phyloP scores from a whole-genome alignment of 2,797 vertebrate genomes.

The Hippocampus kuda region DNA sequence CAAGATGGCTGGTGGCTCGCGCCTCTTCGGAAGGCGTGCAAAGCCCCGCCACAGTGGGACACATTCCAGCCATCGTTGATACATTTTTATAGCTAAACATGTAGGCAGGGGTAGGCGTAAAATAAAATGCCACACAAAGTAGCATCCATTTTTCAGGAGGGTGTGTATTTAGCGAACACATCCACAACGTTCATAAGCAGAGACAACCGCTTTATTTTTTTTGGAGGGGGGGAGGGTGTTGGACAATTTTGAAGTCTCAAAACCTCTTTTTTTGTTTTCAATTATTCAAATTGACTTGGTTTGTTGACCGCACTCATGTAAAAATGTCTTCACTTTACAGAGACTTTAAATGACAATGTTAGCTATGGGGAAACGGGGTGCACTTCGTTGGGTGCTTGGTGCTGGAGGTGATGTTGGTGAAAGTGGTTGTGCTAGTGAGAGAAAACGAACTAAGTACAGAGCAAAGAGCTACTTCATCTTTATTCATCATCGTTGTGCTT shows the following conservation, averaged over 20 bases:
- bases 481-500: constrained; percentile 72
- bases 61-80: too few relatives aligned
- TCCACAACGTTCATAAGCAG: too few relatives aligned
- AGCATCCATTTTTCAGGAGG: too few relatives aligned
- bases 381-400: neutral
- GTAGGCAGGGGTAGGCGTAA: too few relatives aligned
- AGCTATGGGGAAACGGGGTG: neutral
- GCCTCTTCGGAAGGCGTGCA: too few relatives aligned
- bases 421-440: constrained; percentile 18
- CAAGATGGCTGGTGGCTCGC: too few relatives aligned
- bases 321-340: constrained; percentile 18
- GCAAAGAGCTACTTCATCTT: constrained; percentile 63
- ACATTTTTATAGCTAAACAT: too few relatives aligned
- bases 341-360: neutral
- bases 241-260: neutral
- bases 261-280: neutral
- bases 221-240: too few relatives aligned
- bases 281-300: neutral
- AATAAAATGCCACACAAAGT: too few relatives aligned
- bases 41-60: too few relatives aligned
- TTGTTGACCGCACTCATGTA: neutral
- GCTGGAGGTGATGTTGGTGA: constrained; percentile 35
- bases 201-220: too few relatives aligned
- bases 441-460: constrained; percentile 56
- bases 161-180: too few relatives aligned